Conservation (phyloP, 2,888 invertebrate genomes). For the Caenorhabditis virilis region DNA sequence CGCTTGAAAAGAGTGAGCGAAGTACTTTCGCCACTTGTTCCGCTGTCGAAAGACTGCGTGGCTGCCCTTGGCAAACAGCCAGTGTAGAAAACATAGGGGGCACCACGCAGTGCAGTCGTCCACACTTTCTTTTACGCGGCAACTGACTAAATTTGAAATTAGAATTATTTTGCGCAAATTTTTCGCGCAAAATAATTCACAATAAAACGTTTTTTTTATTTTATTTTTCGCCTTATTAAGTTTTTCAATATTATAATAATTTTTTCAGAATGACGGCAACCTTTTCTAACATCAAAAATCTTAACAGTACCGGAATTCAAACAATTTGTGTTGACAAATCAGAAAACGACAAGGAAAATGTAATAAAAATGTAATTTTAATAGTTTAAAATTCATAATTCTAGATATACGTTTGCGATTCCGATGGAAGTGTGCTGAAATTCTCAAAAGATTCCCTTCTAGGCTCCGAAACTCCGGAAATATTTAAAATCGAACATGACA, state of each 20-base stretch:
- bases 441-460: slow-evolving; percentile 14
- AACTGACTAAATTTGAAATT: background rate
- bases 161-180: background rate
- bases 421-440: slow-evolving; percentile 22
- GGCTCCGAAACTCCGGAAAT: slow-evolving; percentile 8
- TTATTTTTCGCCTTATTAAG: background rate
- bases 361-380: slow-evolving; percentile 4
- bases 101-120: slow-evolving; percentile 31
- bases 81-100: slow-evolving; percentile 15
- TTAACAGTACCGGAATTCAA: slow-evolving; percentile 21
- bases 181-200: background rate
- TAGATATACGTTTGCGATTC: slow-evolving; percentile 33
- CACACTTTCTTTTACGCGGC: slow-evolving; percentile 10
- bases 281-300: slow-evolving; percentile 28
- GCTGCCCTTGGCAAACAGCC: slow-evolving; percentile 24
- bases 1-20: slow-evolving; percentile 32
- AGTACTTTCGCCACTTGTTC: too few relatives aligned
- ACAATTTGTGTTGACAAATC: slow-evolving; percentile 28
- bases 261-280: slow-evolving; percentile 4
- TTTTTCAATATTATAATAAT: too few relatives aligned
- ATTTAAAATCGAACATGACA: slow-evolving; percentile 15
- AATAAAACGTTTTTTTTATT: background rate
- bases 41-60: slow-evolving; percentile 15
- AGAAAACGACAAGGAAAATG: slow-evolving; percentile 13
- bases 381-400: background rate